A percentile compares a stretch with the other conserved stretches of the same genome.
phyloP scores from a whole-genome alignment of 2,113 vertebrate genomes.

The Ascaphus truei region DNA sequence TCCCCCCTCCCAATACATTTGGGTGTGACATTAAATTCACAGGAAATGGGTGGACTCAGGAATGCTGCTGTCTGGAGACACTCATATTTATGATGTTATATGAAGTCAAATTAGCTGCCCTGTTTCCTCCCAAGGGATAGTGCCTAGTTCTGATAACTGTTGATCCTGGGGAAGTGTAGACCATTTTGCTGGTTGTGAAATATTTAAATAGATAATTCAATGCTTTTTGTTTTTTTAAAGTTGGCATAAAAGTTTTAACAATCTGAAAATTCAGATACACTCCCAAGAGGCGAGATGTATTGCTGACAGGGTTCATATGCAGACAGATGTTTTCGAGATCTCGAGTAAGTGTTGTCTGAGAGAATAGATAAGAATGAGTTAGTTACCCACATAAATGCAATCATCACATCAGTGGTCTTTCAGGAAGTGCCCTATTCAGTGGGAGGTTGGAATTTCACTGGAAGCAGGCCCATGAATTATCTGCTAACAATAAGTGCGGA shows the following conservation, averaged over 20 bases:
- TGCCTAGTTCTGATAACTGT: neutral
- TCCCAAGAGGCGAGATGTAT: too few relatives aligned
- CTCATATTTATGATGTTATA: neutral
- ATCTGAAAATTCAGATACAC: too few relatives aligned
- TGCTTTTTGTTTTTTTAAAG: too few relatives aligned
- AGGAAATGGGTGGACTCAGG: slow-evolving; percentile 30
- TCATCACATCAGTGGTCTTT: slow-evolving; percentile 14
- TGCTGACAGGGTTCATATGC: neutral
- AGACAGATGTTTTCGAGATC: neutral
- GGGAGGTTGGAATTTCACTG: slow-evolving; percentile 24
- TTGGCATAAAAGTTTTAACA: too few relatives aligned
- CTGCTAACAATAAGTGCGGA: slow-evolving; percentile 7
- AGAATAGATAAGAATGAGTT: slow-evolving; percentile 10
- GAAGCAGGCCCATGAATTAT: neutral
- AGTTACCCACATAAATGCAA: slow-evolving; percentile 36
- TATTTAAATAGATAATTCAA: too few relatives aligned
- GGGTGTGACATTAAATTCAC: neutral
- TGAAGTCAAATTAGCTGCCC: neutral
- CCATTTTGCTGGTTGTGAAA: too few relatives aligned
- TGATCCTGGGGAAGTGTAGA: neutral
- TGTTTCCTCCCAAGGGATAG: slow-evolving; percentile 13
- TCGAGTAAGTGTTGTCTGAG: neutral
- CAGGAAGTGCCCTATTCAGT: slow-evolving; percentile 11
- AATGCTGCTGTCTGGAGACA: slow-evolving; percentile 4
- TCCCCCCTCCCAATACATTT: slow-evolving; percentile 4